Percentiles rank a stretch among this genome's conserved stretches.
phyloP scores from a whole-genome alignment of 1,140 invertebrate genomes.

The Nephotettix cincticeps region DNA sequence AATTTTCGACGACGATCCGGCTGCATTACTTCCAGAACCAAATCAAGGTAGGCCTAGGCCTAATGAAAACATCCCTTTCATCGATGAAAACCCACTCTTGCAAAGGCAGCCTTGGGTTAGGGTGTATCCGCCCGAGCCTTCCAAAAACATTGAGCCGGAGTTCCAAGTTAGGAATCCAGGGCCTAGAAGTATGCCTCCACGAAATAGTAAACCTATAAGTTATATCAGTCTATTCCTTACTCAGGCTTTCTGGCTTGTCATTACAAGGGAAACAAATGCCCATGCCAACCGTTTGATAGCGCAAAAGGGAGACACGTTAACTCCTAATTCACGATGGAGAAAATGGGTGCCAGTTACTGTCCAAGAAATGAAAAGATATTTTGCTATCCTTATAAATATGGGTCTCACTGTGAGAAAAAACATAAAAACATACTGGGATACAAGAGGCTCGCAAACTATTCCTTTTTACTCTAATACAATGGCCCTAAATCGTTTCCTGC shows the following conservation, averaged over 20 bases:
- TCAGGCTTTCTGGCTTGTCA: neutral
- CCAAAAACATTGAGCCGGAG: neutral
- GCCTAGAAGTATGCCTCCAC: neutral
- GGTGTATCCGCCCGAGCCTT: neutral
- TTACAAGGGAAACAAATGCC: too few species aligned
- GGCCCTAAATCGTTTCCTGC: neutral
- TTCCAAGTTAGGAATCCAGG: constrained; percentile 9
- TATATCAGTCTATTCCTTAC: constrained; percentile 17
- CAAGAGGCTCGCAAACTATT: neutral
- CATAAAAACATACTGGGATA: neutral
- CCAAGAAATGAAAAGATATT: constrained; percentile 15
- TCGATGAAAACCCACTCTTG: neutral
- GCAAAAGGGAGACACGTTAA: neutral
- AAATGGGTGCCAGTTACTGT: constrained; percentile 13
- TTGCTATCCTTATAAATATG: constrained; percentile 21
- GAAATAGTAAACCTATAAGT: neutral
- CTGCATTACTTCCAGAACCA: too few species aligned
- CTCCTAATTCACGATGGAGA: neutral
- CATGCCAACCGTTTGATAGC: neutral
- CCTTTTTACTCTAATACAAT: neutral
- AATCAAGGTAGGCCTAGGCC: too few species aligned
- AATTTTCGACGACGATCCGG: too few species aligned
- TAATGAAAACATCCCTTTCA: neutral
- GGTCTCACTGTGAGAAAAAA: constrained; percentile 15
- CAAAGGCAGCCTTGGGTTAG: neutral